Evolutionary conservation across 2,888 invertebrate species (phyloP).

Genomic region (Athripsodes cinereus): DNA sequence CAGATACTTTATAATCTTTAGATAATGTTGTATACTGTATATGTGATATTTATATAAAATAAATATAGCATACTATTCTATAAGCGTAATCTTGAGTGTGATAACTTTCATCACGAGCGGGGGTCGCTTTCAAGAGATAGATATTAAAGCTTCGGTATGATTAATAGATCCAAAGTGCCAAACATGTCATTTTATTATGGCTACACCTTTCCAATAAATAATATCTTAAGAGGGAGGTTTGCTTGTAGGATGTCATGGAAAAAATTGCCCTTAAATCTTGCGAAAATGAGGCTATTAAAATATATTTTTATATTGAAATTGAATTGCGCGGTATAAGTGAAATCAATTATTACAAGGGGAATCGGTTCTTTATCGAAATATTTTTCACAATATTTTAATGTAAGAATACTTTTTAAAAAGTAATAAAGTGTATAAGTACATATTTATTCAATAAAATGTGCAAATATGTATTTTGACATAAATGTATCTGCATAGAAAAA

Average conservation of each 20-base stretch:
- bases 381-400: too few species aligned
- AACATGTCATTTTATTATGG: conserved; percentile 17
- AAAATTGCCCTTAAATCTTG: conserved; percentile 2
- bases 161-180: conserved; percentile 27
- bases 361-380: too few species aligned
- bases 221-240: conserved; percentile 1
- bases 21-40: too few species aligned
- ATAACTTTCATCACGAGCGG: conserved; percentile 20
- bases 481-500: too few species aligned
- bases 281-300: background rate
- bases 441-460: too few species aligned
- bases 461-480: too few species aligned
- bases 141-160: conserved; percentile 28
- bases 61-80: too few species aligned
- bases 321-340: background rate
- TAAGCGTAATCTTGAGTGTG: conserved; percentile 17
- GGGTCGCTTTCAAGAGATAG: conserved; percentile 25
- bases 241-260: background rate
- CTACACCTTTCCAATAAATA: background rate
- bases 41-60: too few species aligned
- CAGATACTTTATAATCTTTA: too few species aligned
- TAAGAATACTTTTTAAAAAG: too few species aligned
- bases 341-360: too few species aligned
- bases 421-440: too few species aligned
- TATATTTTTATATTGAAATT: background rate